phyloP scores from a whole-genome alignment of 2,797 vertebrate genomes.

The Pseudochaenichthys georgianus region DNA sequence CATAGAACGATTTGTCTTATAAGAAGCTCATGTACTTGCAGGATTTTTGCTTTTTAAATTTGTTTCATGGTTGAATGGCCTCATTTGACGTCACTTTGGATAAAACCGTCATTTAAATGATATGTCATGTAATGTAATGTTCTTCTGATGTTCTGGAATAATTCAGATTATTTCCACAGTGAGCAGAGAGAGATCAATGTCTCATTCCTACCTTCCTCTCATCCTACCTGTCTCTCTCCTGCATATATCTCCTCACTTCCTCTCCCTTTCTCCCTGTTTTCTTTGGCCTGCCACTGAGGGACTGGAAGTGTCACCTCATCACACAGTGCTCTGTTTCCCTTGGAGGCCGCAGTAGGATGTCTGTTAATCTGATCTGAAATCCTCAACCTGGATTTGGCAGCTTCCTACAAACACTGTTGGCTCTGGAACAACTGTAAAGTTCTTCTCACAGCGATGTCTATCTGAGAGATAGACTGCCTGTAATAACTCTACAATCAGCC shows the following conservation, averaged over 20 bases:
- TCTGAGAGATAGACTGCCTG: constrained; percentile 59
- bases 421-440: constrained; percentile 40
- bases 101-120: too few species aligned
- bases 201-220: constrained; percentile 13
- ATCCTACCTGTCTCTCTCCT: constrained; percentile 34
- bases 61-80: too few species aligned
- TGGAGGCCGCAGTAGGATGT: constrained; percentile 72
- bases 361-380: constrained; percentile 79
- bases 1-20: too few species aligned
- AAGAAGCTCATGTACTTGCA: too few species aligned
- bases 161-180: neutral
- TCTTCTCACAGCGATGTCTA: constrained; percentile 40
- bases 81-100: too few species aligned
- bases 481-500: constrained; percentile 56
- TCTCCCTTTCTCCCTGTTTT: constrained; percentile 54
- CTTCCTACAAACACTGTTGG: constrained; percentile 69
- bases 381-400: constrained; percentile 69
- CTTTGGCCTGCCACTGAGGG: constrained; percentile 67
- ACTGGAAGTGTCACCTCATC: constrained; percentile 82
- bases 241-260: constrained; percentile 47
- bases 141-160: neutral
- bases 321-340: constrained; percentile 71
- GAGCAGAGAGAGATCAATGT: neutral
- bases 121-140: too few species aligned
- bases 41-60: too few species aligned